Conservation (phyloP, 2,888 invertebrate genomes). For the Eumacrocentrus americanus region DNA sequence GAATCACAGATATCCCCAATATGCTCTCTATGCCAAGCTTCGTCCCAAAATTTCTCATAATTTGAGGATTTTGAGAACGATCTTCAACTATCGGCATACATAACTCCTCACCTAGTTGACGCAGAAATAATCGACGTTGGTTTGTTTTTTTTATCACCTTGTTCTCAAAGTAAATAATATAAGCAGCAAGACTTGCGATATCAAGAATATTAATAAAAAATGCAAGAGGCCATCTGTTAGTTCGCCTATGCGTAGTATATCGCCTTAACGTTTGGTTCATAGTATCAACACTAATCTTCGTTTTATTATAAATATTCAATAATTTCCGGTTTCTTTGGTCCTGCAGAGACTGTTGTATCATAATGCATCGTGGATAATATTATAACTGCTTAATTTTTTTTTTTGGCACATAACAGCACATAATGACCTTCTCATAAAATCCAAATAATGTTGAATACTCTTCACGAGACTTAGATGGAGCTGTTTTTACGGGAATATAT, state of each 20-base stretch:
- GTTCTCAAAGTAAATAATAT: slow-evolving; percentile 19
- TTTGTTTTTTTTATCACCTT: slow-evolving; percentile 15
- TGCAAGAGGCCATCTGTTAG: slow-evolving; percentile 35
- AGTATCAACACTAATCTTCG: slow-evolving; percentile 31
- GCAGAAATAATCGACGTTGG: slow-evolving; percentile 13
- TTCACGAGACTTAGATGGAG: slow-evolving; percentile 24
- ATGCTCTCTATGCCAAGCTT: no score
- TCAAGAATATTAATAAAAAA: slow-evolving; percentile 13
- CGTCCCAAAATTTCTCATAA: slow-evolving; percentile 16
- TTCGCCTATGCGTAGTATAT: slow-evolving; percentile 35
- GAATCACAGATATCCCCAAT: no score
- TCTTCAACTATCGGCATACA: slow-evolving; percentile 3
- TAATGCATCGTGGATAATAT: no score
- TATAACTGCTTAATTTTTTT: no score
- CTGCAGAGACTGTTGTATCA: no score
- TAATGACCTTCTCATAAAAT: slow-evolving; percentile 21
- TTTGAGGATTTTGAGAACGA: slow-evolving; percentile 15
- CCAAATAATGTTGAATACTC: slow-evolving; percentile 16
- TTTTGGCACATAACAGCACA: slow-evolving; percentile 26
- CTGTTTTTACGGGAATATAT: slow-evolving; percentile 37
- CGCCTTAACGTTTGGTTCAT: slow-evolving; percentile 37
- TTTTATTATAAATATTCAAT: slow-evolving; percentile 25
- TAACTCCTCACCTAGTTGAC: slow-evolving; percentile 17
- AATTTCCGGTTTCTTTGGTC: slow-evolving; percentile 24
- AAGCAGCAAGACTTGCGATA: neutral